Evolutionary conservation across 2,888 invertebrate species (phyloP).

Genomic region (Harpalus rubripes): DNA sequence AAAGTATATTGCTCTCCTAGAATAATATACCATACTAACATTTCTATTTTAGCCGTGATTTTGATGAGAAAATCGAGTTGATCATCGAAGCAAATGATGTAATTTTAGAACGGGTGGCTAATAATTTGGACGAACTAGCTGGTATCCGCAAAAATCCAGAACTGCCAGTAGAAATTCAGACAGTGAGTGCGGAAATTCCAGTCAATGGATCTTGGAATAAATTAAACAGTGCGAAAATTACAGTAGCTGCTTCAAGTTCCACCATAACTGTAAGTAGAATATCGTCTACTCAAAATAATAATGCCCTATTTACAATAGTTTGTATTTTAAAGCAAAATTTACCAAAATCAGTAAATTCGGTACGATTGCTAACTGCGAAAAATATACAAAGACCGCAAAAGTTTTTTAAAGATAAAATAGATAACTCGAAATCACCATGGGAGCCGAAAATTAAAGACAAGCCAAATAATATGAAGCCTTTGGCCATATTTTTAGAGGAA

Average conservation of each 20-base stretch:
- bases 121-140: conserved; percentile 84
- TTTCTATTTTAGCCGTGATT: conserved; percentile 75
- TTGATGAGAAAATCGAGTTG: conserved; percentile 87
- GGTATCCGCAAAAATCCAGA: conserved; percentile 80
- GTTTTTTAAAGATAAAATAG: conserved; percentile 90
- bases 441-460: conserved; percentile 91
- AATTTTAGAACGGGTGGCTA: conserved; percentile 89
- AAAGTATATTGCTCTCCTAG: conserved; percentile 71
- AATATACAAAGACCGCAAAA: conserved; percentile 91
- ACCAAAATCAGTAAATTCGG: conserved; percentile 72
- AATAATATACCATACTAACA: neutral
- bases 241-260: conserved; percentile 69
- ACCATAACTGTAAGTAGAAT: conserved; percentile 13
- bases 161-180: conserved; percentile 78
- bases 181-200: conserved; percentile 75
- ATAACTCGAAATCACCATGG: conserved; percentile 90
- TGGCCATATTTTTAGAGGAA: conserved; percentile 86
- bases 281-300: neutral
- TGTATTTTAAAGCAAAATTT: conserved; percentile 21
- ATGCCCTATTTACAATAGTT: neutral
- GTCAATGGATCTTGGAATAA: conserved; percentile 83
- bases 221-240: conserved; percentile 72
- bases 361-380: conserved; percentile 84
- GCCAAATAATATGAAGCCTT: conserved; percentile 91
- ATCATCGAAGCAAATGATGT: conserved; percentile 91